A percentile compares a stretch with the other conserved stretches of the same genome.
phyloP scores from a whole-genome alignment of 2,113 vertebrate genomes.

The Melanocharis versteri region DNA sequence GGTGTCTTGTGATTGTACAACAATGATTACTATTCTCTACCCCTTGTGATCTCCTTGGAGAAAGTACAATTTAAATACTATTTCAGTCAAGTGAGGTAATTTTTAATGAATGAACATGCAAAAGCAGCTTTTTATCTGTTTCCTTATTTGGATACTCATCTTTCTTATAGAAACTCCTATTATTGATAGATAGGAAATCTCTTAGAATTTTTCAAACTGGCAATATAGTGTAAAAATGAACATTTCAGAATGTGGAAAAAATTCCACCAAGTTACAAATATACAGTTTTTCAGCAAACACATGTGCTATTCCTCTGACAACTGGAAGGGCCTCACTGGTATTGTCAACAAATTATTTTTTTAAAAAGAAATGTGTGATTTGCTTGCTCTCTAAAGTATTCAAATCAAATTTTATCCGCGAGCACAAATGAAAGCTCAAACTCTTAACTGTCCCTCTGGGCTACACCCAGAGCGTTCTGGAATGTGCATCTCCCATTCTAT shows the following conservation, averaged over 20 bases:
- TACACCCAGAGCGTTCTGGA: background rate
- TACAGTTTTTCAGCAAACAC: background rate
- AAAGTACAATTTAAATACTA: background rate
- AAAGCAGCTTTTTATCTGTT: background rate
- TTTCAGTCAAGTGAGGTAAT: background rate
- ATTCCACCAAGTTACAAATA: background rate
- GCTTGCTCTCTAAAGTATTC: background rate
- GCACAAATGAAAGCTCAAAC: background rate
- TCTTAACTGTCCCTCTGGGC: conserved; percentile 12
- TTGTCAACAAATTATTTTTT: background rate
- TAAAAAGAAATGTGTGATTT: background rate
- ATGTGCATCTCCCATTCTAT: conserved; percentile 12
- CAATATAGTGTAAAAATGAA: background rate
- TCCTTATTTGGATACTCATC: background rate
- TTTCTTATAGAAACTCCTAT: background rate
- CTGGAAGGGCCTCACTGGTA: background rate
- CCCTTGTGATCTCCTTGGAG: background rate
- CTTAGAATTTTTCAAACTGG: background rate
- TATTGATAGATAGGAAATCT: background rate
- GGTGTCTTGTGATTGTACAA: background rate
- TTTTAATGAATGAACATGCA: background rate
- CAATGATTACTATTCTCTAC: background rate
- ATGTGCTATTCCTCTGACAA: background rate
- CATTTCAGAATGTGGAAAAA: background rate
- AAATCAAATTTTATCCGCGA: background rate